A percentile compares a stretch with the other conserved stretches of the same genome.
Evolutionary conservation across 2,113 vertebrate species (phyloP).

Genomic region (Pseudorasbora parva): DNA sequence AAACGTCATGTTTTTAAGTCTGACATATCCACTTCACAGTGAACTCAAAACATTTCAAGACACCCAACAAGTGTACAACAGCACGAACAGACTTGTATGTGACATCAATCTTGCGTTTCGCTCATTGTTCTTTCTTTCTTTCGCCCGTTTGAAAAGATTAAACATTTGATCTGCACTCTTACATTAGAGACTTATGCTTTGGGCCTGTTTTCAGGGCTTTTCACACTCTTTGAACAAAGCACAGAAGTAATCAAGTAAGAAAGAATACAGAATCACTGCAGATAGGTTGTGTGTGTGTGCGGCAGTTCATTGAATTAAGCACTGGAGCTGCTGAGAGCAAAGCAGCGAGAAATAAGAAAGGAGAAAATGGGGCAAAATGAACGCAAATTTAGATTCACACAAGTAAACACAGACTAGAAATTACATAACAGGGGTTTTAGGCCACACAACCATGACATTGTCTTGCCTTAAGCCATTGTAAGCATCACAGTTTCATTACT

Average conservation of each 20-base stretch:
- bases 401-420: slow-evolving; percentile 67
- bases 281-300: slow-evolving; percentile 58
- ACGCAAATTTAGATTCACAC: slow-evolving; percentile 36
- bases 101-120: not conserved
- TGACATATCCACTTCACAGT: slow-evolving; percentile 37
- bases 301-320: slow-evolving; percentile 58
- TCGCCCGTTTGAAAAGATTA: not conserved
- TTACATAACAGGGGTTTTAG: slow-evolving; percentile 54
- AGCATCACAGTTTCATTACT: slow-evolving; percentile 25
- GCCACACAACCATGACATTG: slow-evolving; percentile 6
- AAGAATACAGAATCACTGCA: slow-evolving; percentile 57
- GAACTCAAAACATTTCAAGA: not conserved
- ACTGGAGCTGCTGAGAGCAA: slow-evolving; percentile 46
- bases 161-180: not conserved
- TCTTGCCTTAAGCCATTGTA: slow-evolving; percentile 12
- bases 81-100: slow-evolving; percentile 1
- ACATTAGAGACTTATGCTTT: not conserved
- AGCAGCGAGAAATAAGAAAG: slow-evolving; percentile 32
- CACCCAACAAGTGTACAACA: slow-evolving; percentile 2
- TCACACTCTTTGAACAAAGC: slow-evolving; percentile 32
- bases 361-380: slow-evolving; percentile 26
- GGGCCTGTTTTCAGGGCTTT: slow-evolving; percentile 15
- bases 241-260: slow-evolving; percentile 45
- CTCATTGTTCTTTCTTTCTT: not conserved
- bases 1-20: slow-evolving; percentile 27